Evolutionary conservation across 2,888 invertebrate species (phyloP), one percentile per base, ranked within the genome.

Genomic region (Stenodema calcarata): DNA sequence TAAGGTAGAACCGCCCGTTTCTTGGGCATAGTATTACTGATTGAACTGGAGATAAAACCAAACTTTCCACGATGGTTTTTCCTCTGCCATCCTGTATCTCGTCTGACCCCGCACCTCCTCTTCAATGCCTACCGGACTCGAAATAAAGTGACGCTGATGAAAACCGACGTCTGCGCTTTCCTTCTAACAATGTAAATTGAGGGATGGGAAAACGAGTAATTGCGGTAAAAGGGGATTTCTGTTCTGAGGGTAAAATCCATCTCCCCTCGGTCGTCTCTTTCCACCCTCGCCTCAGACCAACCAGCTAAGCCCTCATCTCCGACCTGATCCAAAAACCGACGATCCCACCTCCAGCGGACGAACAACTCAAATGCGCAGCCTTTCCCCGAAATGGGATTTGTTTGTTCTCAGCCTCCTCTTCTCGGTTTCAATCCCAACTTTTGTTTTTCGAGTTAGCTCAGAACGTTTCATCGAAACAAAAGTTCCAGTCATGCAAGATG

Each of bases 101-200:
- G 23, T 23, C 23, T 3, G 47, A 47, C 23, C 23, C 6, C 7
- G 3, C 23, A 0, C 7, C 23, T 23, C 23, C 23, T 35, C 35
- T 35, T 35, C 35, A 7, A 35, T 35, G 2, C 54, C 54, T 2
- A 2, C 54, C n/a, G 42, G 83, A 83, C 83, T 83, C 47, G 73
- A 83, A n/a, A n/a, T n/a, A 83, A 84, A 84, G 73, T 84, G 84
- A 84, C 84, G 42, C 84, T 73, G 84, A 84, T 84, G 84, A 84
- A 73, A 84, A 73, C 73, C 73, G 84, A 84, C 84, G 84, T 84
- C 84, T 84, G 84, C 84, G 84, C 84, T 84, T 84, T 14, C 82
- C 70, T 16, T 84, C 44, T 73, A 84, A 84, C 84, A 84, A 84
- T 84, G 84, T 84, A 84, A 44, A 84, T 84, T 84, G 82, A 82